Conservation (phyloP, 1,140 invertebrate genomes). For the Drosophila bipectinata region DNA sequence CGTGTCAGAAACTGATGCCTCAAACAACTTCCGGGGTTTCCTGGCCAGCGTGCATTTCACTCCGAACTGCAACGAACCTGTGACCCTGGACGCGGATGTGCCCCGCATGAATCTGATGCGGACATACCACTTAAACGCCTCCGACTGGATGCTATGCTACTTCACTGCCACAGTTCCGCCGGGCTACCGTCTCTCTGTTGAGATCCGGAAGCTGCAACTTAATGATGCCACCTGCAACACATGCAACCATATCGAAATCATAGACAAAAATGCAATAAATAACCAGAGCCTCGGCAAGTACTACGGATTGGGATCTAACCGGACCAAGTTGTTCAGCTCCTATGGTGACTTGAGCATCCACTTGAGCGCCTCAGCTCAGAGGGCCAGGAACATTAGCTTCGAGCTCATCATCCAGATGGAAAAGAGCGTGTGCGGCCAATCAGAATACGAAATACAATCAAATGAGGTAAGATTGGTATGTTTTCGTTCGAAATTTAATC, state of each 20-base stretch:
- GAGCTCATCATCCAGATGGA: conserved; percentile 85
- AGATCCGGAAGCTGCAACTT: conserved; percentile 86
- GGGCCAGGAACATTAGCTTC: conserved; percentile 85
- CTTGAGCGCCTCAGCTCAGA: conserved; percentile 85
- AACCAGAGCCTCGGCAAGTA: conserved; percentile 86
- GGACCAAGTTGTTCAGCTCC: conserved; percentile 85
- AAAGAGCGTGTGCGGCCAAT: conserved; percentile 83
- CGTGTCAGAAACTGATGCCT: conserved; percentile 85
- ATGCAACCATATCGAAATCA: conserved; percentile 89
- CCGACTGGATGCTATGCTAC: conserved; percentile 84
- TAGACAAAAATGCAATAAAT: conserved; percentile 86
- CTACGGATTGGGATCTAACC: conserved; percentile 85
- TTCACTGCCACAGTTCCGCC: conserved; percentile 83
- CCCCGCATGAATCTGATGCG: conserved; percentile 51
- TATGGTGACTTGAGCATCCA: conserved; percentile 86
- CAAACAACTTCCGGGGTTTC: conserved; percentile 85
- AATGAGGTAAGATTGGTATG: conserved; percentile 32
- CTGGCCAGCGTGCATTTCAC: conserved; percentile 86
- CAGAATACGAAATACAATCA: conserved; percentile 7
- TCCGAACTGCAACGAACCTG: conserved; percentile 85
- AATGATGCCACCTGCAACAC: conserved; percentile 37
- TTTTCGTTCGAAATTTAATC: not conserved
- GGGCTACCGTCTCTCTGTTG: conserved; percentile 84
- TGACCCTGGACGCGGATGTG: conserved; percentile 51
- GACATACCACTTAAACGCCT: conserved; percentile 42